Base-by-base conservation (phyloP, 2,888 invertebrate genomes). In the Phragmatobia fuliginosa region DNA sequence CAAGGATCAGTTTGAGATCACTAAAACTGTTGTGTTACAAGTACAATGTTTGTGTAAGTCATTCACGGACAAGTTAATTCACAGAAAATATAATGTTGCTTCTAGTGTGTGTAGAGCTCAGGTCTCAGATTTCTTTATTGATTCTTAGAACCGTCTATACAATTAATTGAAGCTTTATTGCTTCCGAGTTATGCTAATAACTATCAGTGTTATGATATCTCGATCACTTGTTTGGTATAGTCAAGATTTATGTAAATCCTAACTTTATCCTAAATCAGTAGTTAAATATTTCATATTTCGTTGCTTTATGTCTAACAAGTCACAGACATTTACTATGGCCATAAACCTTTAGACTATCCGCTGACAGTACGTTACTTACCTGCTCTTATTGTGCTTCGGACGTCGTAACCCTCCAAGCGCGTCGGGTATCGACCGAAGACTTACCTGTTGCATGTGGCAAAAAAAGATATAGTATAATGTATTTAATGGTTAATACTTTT, bases 381-480 rank as follows among this genome's bases (percentile, higher is more conserved):
- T 82, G 72, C 66, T 70, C 66, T 73, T 81, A 80, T 84, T 86
- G 83, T 82, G 65, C 41, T 77, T 67, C 67, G 68, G 74, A 73
- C 73, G 71, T 72, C 72, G 79, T 73, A 75, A 70, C 75, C 75
- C 67, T 63, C 65, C 71, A 75, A 67, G 73, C 73, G 74, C 80
- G 77, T 67, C 71, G 79, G 80, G 77, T 77, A 81, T 74, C 75
- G 67, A 33, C 70, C 74, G 74, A 61, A 67, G 67, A 68, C 75
- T 78, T 85, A 87, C 87, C 87, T 87, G 86, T 81, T 81, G 76
- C 78, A 74, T 73, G 74, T 74, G 75, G 83, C 81, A 82, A 86
- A 86, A 87, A 87, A 86, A 81, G 78, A 45, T 45, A 45, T 45
- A 45, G 1, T 45, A 7, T 21, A 74, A 77, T 77, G 77, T 68